A percentile compares a stretch with the other conserved stretches of the same genome.
Evolutionary conservation across 2,888 invertebrate species (phyloP).

Genomic region (Arrhopalites spinosus): DNA sequence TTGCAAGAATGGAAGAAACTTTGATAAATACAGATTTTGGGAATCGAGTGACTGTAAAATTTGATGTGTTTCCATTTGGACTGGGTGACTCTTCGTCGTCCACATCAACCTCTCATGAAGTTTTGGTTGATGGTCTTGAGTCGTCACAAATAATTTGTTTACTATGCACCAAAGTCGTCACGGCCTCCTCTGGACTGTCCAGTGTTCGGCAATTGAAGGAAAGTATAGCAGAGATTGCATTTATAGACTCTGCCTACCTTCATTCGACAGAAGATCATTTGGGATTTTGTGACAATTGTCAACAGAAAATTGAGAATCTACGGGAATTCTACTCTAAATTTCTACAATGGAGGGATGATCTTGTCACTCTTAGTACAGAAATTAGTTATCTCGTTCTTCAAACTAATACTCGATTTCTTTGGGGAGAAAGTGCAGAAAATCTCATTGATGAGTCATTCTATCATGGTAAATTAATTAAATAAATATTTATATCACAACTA

Average conservation of each 20-base stretch:
- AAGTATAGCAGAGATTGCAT: slow-evolving; percentile 19
- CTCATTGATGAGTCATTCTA: slow-evolving; percentile 8
- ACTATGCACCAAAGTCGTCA: slow-evolving; percentile 1
- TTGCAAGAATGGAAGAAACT: no score
- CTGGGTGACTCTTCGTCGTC: not conserved
- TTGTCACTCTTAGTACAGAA: slow-evolving; percentile 21
- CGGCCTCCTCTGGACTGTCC: not conserved
- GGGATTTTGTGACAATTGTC: slow-evolving; percentile 27
- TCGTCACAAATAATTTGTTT: slow-evolving; percentile 23
- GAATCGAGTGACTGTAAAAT: not conserved
- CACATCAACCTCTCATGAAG: not conserved
- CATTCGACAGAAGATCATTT: slow-evolving; percentile 9
- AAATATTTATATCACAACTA: not conserved
- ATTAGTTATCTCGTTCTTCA: slow-evolving; percentile 16
- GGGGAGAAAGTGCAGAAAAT: not conserved
- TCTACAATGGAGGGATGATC: slow-evolving; percentile 2
- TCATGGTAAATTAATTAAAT: slow-evolving; percentile 1
- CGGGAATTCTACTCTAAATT: slow-evolving; percentile 17
- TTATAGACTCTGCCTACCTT: slow-evolving; percentile 18
- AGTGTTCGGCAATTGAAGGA: slow-evolving; percentile 10
- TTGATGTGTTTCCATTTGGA: slow-evolving; percentile 4
- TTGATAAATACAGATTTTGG: not conserved
- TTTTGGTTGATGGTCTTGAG: slow-evolving; percentile 15
- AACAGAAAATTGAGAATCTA: slow-evolving; percentile 18
- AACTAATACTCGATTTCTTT: slow-evolving; percentile 22